Evolutionary conservation across 1,140 invertebrate genomes (phyloP).

Genomic region (Medauroidea extradentata): DNA sequence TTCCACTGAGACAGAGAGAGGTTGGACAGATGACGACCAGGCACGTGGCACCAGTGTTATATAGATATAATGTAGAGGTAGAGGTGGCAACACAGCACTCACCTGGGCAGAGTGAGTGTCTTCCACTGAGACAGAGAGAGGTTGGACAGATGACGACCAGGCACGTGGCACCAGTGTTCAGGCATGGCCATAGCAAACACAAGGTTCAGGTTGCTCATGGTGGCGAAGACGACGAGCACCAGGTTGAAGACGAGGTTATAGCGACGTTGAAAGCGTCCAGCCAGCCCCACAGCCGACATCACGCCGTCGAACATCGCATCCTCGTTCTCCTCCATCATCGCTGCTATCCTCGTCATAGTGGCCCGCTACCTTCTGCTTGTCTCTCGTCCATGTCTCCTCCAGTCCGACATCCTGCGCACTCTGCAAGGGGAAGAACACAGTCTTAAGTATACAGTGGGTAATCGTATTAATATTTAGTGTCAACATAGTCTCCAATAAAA

Average conservation of each 20-base stretch:
- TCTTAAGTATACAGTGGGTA: too few species aligned
- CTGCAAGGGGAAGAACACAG: too few species aligned
- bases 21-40: constrained; percentile 45
- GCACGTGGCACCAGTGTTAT: constrained; percentile 54
- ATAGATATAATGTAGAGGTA: too few species aligned
- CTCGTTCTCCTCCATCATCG: constrained; percentile 24
- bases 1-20: constrained; percentile 47
- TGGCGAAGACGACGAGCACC: constrained; percentile 35
- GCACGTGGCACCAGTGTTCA: constrained; percentile 52
- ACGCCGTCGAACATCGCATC: constrained; percentile 46
- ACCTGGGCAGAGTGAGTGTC: constrained; percentile 46
- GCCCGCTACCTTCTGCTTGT: too few species aligned
- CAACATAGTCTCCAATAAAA: too few species aligned
- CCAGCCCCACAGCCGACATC: constrained; percentile 46
- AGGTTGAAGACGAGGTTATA: constrained; percentile 46
- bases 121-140: constrained; percentile 47
- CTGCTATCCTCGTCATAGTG: too few species aligned
- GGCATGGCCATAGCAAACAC: constrained; percentile 49
- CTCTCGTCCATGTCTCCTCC: too few species aligned
- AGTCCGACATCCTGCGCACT: too few species aligned
- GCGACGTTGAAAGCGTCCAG: constrained; percentile 48
- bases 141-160: constrained; percentile 45
- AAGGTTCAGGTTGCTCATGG: constrained; percentile 47
- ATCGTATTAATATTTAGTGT: too few species aligned
- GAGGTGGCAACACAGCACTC: too few species aligned